Conservation (phyloP, 2,113 vertebrate species). For the Panthera tigris region DNA sequence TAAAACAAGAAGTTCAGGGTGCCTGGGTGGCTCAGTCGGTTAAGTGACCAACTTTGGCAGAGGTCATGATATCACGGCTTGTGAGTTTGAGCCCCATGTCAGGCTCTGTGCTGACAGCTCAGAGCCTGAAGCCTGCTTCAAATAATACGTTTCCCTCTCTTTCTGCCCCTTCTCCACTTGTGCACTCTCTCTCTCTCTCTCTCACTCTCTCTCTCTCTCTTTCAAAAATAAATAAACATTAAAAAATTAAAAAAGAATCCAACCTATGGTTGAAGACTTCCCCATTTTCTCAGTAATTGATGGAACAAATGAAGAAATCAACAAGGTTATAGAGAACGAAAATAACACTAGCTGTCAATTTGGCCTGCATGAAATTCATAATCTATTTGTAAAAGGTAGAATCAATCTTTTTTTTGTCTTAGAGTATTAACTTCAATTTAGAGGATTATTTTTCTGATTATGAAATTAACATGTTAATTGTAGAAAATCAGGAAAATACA, state of each 20-base stretch:
- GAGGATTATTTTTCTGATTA: not conserved
- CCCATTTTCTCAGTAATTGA: not conserved
- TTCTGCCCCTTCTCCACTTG: too few relatives aligned
- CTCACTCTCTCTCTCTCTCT: too few relatives aligned
- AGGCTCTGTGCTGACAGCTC: too few relatives aligned
- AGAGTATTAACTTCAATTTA: not conserved
- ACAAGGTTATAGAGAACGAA: not conserved
- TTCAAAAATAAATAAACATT: too few relatives aligned
- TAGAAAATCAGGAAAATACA: not conserved
- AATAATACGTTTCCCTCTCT: too few relatives aligned
- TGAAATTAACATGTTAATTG: not conserved
- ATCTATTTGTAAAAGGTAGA: not conserved
- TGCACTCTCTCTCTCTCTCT: too few relatives aligned
- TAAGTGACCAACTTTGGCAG: too few relatives aligned
- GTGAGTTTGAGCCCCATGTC: too few relatives aligned
- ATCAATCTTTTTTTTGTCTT: not conserved
- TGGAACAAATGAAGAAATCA: not conserved
- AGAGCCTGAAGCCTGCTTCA: too few relatives aligned
- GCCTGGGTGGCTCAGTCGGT: too few relatives aligned
- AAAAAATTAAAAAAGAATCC: too few relatives aligned
- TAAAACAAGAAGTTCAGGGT: not conserved
- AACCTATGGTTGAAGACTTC: not conserved
- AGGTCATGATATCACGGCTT: too few relatives aligned
- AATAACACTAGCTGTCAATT: not conserved
- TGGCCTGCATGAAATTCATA: not conserved